Conservation (phyloP, 2,888 invertebrate genomes). For the Parasteatoda lunata region DNA sequence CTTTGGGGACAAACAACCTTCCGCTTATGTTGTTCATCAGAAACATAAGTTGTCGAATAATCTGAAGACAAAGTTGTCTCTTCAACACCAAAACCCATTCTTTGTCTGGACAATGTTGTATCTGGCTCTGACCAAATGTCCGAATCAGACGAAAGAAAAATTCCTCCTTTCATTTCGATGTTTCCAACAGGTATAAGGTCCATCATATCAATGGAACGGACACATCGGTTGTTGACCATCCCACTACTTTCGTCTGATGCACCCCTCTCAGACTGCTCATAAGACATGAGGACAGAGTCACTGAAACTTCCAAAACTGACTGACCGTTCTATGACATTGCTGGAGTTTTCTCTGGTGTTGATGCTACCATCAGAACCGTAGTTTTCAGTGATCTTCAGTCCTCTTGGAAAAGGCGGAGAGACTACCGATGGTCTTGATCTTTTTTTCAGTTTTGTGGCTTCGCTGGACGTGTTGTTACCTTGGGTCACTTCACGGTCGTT, state of each 20-base stretch:
- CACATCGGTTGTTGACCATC: conserved; percentile 54
- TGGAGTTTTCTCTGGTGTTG: conserved; percentile 55
- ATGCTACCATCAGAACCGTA: conserved; percentile 49
- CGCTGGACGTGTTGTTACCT: conserved; percentile 29
- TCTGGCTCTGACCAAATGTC: conserved; percentile 68
- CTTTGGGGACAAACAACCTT: conserved; percentile 22
- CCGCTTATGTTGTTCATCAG: conserved; percentile 46
- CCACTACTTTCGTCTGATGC: conserved; percentile 59
- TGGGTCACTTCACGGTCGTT: conserved; percentile 52
- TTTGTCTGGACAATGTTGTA: conserved; percentile 48
- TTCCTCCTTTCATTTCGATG: conserved; percentile 11
- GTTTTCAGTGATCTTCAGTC: conserved; percentile 52
- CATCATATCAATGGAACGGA: conserved; percentile 65
- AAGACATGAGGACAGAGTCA: conserved; percentile 63
- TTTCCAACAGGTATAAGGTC: conserved; percentile 57
- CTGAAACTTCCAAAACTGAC: conserved; percentile 66
- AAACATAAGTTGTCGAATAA: conserved; percentile 55
- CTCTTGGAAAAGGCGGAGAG: conserved; percentile 51
- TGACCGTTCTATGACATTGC: conserved; percentile 43
- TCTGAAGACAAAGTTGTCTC: conserved; percentile 44
- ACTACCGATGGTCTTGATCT: conserved; percentile 23
- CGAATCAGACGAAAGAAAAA: conserved; percentile 58
- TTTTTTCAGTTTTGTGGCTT: conserved; percentile 14
- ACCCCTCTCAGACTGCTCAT: conserved; percentile 60
- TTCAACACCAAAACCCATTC: conserved; percentile 55